Conservation (phyloP, 2,888 invertebrate species). For the Eulithis testata region DNA sequence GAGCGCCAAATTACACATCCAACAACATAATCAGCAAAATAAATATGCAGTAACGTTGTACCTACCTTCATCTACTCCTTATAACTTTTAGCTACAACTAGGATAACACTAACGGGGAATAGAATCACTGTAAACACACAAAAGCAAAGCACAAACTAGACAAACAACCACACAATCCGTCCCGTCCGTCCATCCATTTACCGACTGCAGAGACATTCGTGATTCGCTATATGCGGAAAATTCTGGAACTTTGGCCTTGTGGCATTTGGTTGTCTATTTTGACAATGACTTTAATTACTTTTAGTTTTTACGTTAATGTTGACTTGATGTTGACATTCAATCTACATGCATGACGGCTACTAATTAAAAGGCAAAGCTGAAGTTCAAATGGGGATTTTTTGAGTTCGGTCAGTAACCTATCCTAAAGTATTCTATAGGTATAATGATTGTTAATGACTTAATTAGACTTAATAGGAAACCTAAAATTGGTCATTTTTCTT, state of each 20-base stretch:
- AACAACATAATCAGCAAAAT: constrained; percentile 45
- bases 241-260: constrained; percentile 71
- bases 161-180: constrained; percentile 86
- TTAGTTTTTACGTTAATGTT: not conserved
- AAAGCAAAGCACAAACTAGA: constrained; percentile 85
- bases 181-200: constrained; percentile 87
- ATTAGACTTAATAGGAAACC: too few species aligned
- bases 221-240: constrained; percentile 61
- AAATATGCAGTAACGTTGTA: constrained; percentile 47
- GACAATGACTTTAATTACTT: constrained; percentile 1
- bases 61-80: constrained; percentile 88
- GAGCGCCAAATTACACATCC: constrained; percentile 69
- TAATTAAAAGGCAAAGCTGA: too few species aligned
- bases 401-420: too few species aligned
- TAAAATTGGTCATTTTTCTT: too few species aligned
- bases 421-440: too few species aligned
- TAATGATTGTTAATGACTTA: too few species aligned
- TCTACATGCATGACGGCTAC: too few species aligned
- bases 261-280: constrained; percentile 40
- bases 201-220: constrained; percentile 83
- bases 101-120: constrained; percentile 75
- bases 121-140: constrained; percentile 87
- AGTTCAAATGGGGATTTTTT: too few species aligned
- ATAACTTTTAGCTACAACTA: constrained; percentile 76
- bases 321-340: not conserved